Conservation (phyloP, 2,113 vertebrate genomes). For the Octodon degus region DNA sequence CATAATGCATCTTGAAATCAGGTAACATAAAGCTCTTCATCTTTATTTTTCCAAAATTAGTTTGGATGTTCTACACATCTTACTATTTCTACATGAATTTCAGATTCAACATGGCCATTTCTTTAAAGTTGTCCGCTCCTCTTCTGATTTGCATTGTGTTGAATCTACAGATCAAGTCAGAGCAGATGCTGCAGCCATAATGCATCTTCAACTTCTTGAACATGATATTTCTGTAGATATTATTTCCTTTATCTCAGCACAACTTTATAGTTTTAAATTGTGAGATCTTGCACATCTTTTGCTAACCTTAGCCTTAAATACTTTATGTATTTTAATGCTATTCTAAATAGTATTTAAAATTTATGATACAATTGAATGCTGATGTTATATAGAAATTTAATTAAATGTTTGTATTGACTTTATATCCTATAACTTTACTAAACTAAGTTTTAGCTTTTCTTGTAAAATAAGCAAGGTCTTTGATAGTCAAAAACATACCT, state of each 20-base stretch:
- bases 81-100: slow-evolving; percentile 8
- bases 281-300: not conserved
- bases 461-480: not conserved
- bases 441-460: not conserved
- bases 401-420: not conserved
- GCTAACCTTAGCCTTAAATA: not conserved
- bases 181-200: not conserved
- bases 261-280: not conserved
- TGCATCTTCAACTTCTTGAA: not conserved
- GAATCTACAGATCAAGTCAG: not conserved
- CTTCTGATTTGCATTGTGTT: not conserved
- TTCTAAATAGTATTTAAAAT: not conserved
- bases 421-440: not conserved
- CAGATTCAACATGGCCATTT: not conserved
- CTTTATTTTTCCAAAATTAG: slow-evolving; percentile 26
- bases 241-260: not conserved
- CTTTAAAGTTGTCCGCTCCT: not conserved
- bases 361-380: not conserved
- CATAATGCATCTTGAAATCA: not conserved
- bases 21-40: not conserved
- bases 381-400: not conserved
- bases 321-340: not conserved
- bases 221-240: not conserved
- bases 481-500: not conserved
- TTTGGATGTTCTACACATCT: not conserved